Evolutionary conservation across 2,797 vertebrate species (phyloP).

Genomic region (Pelodytes ibericus): DNA sequence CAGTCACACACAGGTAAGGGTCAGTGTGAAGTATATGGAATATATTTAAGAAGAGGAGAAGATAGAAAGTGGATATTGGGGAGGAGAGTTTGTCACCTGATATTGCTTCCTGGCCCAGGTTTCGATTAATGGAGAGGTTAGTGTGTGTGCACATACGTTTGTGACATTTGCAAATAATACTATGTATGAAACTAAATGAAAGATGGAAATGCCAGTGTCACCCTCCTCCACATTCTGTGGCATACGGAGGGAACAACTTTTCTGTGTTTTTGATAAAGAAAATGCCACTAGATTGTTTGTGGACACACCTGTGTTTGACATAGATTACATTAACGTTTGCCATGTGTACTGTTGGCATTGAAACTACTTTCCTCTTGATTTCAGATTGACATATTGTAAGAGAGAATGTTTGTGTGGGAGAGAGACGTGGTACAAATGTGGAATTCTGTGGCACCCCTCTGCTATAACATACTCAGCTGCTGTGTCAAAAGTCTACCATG

Average conservation of each 20-base stretch:
- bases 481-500: background rate
- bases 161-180: background rate
- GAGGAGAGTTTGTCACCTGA: background rate
- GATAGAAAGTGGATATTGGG: background rate
- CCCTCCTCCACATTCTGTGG: too few relatives aligned
- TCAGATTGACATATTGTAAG: background rate
- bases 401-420: background rate
- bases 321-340: background rate
- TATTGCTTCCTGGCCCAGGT: background rate
- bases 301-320: background rate
- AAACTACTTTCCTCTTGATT: background rate
- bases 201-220: too few relatives aligned
- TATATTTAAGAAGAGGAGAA: background rate
- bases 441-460: too few relatives aligned
- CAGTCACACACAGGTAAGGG: constrained; percentile 45
- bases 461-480: too few relatives aligned
- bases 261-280: too few relatives aligned
- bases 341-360: background rate
- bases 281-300: background rate
- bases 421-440: too few relatives aligned
- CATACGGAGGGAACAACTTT: too few relatives aligned
- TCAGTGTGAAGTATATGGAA: background rate
- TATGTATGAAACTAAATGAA: background rate
- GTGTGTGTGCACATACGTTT: background rate
- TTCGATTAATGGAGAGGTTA: background rate